phyloP scores from a whole-genome alignment of 64 coral and sea anemone species.

The Pachyseris speciosa region DNA sequence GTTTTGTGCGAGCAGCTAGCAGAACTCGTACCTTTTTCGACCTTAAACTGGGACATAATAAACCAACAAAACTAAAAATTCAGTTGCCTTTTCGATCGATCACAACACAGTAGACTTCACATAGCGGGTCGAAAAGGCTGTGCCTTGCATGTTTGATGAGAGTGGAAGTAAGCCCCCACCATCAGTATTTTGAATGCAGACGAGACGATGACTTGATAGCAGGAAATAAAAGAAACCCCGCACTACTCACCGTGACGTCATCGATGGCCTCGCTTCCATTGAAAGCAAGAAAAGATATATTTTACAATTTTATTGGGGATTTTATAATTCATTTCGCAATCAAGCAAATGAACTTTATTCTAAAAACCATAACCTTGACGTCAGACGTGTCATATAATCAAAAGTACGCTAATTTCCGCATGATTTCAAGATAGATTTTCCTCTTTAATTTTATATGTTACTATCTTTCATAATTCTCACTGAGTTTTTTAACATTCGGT shows the following conservation, averaged over 20 bases:
- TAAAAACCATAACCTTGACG: not conserved
- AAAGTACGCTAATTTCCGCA: not conserved
- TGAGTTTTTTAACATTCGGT: not conserved
- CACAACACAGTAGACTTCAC: slow-evolving; percentile 8
- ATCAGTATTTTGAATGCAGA: slow-evolving; percentile 38
- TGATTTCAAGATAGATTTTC: not conserved
- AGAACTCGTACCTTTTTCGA: slow-evolving; percentile 55
- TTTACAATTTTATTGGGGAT: not conserved
- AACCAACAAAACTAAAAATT: not conserved
- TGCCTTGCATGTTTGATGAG: slow-evolving; percentile 37
- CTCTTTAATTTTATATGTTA: not conserved
- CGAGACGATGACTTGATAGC: not conserved
- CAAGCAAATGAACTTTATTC: not conserved
- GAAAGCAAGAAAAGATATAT: not conserved
- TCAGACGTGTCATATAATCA: not conserved
- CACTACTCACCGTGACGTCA: not conserved
- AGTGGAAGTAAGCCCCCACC: slow-evolving; percentile 4
- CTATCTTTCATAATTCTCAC: not conserved
- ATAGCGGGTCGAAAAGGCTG: slow-evolving; percentile 22
- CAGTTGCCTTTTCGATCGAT: not conserved
- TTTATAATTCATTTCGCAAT: not conserved
- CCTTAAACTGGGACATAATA: slow-evolving; percentile 76
- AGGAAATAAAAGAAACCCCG: slow-evolving; percentile 12
- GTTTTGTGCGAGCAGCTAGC: not conserved
- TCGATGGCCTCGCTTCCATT: slow-evolving; percentile 13